phyloP scores from a whole-genome alignment of 64 coral and sea anemone genomes.

The Anthopleura sola region DNA sequence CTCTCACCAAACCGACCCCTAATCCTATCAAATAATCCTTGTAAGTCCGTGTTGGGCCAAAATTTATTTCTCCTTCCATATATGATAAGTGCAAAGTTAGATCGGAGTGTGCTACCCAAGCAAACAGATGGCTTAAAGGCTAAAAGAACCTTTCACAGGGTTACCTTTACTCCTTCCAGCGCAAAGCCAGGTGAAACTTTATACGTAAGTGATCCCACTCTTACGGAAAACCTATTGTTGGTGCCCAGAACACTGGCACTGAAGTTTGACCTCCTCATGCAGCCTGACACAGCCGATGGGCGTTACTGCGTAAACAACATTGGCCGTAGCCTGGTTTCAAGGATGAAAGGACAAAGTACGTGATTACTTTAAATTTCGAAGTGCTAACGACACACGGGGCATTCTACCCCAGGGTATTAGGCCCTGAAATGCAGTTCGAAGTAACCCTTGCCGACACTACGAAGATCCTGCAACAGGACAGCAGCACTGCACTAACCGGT shows the following conservation, averaged over 20 bases:
- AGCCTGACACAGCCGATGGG: not conserved
- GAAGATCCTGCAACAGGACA: not conserved
- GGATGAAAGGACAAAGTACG: slow-evolving; percentile 8
- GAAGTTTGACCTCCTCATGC: not conserved
- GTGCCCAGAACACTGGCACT: slow-evolving; percentile 1
- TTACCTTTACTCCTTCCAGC: slow-evolving; percentile 21
- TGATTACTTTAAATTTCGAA: slow-evolving; percentile 10
- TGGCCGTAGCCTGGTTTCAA: not conserved
- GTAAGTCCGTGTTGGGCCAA: not conserved
- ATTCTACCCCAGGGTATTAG: not conserved
- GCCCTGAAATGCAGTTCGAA: not conserved
- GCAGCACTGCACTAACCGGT: not conserved
- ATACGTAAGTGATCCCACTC: not conserved
- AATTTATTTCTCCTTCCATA: not conserved
- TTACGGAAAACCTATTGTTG: not conserved
- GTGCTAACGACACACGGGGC: not conserved
- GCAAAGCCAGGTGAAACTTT: slow-evolving; percentile 8
- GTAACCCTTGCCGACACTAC: not conserved
- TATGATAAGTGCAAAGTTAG: slow-evolving; percentile 4
- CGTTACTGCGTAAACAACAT: slow-evolving; percentile 3
- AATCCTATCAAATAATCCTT: not conserved
- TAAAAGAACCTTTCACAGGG: slow-evolving; percentile 10
- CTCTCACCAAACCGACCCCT: not conserved
- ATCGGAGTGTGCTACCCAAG: not conserved
- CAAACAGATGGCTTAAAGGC: slow-evolving; percentile 24